Percentiles rank a stretch among this genome's conserved stretches.
These are phyloP conservation scores for Fistularia commersonii DNA, from an alignment of 2,797 vertebrate genomes.

Conservation along the genomic window DNA sequence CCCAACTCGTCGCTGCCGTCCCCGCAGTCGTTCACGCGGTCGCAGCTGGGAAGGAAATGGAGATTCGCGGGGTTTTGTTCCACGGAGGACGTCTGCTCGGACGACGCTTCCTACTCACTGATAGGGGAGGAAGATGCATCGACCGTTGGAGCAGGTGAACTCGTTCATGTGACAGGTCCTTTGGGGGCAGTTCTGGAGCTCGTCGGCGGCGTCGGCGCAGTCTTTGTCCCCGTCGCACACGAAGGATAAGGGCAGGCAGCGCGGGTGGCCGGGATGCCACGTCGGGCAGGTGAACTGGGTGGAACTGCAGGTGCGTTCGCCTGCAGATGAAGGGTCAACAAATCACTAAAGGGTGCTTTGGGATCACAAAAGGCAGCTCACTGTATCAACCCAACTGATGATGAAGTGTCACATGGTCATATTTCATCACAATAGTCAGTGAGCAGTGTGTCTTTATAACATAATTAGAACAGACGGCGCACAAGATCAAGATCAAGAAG, in stretches of 20 bases:
- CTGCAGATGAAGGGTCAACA: constrained; percentile 55
- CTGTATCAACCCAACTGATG: no score
- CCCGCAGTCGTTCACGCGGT: constrained; percentile 89
- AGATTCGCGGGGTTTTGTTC: not conserved
- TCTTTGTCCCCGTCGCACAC: constrained; percentile 90
- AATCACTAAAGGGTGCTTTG: not conserved
- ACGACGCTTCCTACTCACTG: constrained; percentile 65
- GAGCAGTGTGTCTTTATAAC: no score
- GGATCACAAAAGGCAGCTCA: not conserved
- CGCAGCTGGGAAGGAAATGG: constrained; percentile 76
- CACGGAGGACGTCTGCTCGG: not conserved
- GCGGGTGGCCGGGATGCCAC: constrained; percentile 68
- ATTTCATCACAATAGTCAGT: no score
- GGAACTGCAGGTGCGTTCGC: constrained; percentile 76
- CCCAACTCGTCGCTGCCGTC: constrained; percentile 87
- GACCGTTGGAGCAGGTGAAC: constrained; percentile 85
- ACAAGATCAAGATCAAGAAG: no score
- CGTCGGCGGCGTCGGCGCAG: constrained; percentile 84
- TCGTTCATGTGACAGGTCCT: constrained; percentile 82
- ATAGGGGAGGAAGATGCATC: constrained; percentile 77
- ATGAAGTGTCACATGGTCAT: no score
- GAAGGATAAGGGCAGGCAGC: constrained; percentile 79
- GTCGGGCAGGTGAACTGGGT: constrained; percentile 83
- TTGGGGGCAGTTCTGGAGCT: constrained; percentile 88
- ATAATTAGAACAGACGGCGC: no score